Conservation (phyloP, 2,113 vertebrate species). For the Zootoca vivipara region DNA sequence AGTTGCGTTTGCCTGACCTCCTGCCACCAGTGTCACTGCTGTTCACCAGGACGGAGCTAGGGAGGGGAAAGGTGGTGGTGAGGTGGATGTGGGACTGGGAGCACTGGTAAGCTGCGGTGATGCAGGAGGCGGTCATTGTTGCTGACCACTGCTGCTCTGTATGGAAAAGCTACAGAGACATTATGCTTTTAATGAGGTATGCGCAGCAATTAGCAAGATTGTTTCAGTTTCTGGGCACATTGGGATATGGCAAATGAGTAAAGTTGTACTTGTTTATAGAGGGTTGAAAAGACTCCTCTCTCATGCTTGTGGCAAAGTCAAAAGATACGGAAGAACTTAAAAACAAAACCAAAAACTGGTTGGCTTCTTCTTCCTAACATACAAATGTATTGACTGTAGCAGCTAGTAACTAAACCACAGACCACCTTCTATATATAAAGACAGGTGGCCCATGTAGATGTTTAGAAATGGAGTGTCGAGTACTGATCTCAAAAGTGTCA, state of each 20-base stretch:
- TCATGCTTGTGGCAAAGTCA: neutral
- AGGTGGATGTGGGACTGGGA: no score
- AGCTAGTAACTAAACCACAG: neutral
- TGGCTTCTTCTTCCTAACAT: neutral
- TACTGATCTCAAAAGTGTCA: neutral
- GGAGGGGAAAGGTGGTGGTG: no score
- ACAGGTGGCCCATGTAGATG: neutral
- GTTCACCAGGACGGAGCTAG: no score
- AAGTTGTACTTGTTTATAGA: neutral
- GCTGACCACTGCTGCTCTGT: neutral
- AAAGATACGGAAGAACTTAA: neutral
- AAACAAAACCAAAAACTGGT: neutral
- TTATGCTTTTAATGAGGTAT: neutral
- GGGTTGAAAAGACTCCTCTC: neutral
- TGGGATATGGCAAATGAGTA: neutral
- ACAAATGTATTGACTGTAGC: neutral
- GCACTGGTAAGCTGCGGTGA: no score
- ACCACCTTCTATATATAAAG: neutral
- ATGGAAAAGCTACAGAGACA: neutral
- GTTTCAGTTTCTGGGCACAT: neutral
- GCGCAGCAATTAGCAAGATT: neutral
- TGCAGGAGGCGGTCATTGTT: no score
- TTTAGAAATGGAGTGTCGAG: neutral
- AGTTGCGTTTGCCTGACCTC: no score
- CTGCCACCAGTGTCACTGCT: no score